These are phyloP conservation scores for Sphaerophoria taeniata DNA, from an alignment of 2,888 invertebrate species.

Conservation along the genomic window DNA sequence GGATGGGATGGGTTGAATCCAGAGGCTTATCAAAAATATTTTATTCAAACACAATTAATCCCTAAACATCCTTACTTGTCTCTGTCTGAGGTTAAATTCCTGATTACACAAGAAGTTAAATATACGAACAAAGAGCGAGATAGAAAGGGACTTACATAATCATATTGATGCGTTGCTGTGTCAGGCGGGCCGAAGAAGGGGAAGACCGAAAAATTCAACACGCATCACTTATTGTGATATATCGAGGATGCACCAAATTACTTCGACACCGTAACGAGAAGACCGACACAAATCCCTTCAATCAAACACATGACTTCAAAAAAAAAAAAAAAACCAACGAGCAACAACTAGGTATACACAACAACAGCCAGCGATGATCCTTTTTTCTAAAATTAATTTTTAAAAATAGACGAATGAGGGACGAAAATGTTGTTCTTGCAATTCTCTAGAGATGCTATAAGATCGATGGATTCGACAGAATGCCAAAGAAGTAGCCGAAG, in stretches of 20 bases:
- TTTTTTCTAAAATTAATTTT: constrained; percentile 61
- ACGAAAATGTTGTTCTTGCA: constrained; percentile 15
- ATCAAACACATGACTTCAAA: constrained; percentile 41
- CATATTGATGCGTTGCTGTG: not conserved
- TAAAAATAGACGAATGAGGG: constrained; percentile 60
- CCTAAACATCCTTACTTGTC: constrained; percentile 47
- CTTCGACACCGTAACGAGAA: constrained; percentile 68
- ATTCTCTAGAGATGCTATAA: constrained; percentile 59
- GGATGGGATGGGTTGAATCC: not conserved
- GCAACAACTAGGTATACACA: too few species aligned
- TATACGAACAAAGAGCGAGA: constrained; percentile 21
- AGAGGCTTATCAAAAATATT: constrained; percentile 58
- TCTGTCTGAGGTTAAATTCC: constrained; percentile 47
- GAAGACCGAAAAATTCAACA: constrained; percentile 57
- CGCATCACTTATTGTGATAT: constrained; percentile 72
- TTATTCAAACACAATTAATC: constrained; percentile 74
- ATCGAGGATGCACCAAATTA: constrained; percentile 72
- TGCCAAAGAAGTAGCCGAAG: constrained; percentile 38
- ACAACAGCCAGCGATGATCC: constrained; percentile 16
- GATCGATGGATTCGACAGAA: constrained; percentile 52
- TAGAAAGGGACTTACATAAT: not conserved
- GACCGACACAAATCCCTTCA: constrained; percentile 49
- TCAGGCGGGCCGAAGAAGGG: constrained; percentile 17
- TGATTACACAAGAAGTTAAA: constrained; percentile 46
- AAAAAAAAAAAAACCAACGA: not conserved